Evolutionary conservation across 2,797 vertebrate species (phyloP).

Genomic region (Allobates femoralis): DNA sequence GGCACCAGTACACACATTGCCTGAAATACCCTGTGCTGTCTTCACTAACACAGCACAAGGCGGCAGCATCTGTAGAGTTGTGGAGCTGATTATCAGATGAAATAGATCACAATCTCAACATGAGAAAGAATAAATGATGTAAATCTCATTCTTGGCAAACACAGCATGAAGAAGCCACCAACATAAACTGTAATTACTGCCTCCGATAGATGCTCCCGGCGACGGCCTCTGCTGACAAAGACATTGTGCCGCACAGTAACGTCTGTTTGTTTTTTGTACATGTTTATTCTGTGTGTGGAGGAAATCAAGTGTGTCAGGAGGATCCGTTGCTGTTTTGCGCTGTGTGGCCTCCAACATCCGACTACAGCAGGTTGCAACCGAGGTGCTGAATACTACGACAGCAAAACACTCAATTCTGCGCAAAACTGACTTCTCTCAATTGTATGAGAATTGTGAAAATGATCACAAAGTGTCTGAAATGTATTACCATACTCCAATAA

Average conservation of each 20-base stretch:
- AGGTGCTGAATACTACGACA: no score
- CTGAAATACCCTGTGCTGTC: not conserved
- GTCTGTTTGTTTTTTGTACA: conserved; percentile 13
- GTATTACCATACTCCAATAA: not conserved
- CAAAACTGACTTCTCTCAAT: not conserved
- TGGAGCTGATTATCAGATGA: conserved; percentile 1
- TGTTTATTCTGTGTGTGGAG: conserved; percentile 19
- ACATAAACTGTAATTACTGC: conserved; percentile 53
- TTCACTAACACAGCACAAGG: not conserved
- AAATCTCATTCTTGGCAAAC: conserved; percentile 60
- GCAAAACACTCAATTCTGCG: not conserved
- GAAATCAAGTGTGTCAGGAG: conserved; percentile 28
- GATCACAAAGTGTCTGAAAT: not conserved
- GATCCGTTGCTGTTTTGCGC: not conserved
- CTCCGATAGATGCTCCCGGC: not conserved
- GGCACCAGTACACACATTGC: not conserved
- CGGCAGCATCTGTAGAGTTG: not conserved
- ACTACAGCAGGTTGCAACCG: not conserved
- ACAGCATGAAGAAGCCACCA: conserved; percentile 5
- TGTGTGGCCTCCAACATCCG: not conserved
- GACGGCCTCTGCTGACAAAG: not conserved
- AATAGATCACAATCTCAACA: conserved; percentile 2
- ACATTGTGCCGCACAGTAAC: not conserved
- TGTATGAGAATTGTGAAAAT: not conserved
- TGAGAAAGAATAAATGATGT: conserved; percentile 53